Percentiles rank a stretch among this genome's conserved stretches.
phyloP scores from a whole-genome alignment of 2,113 vertebrate species.

The Peromyscus maniculatus region DNA sequence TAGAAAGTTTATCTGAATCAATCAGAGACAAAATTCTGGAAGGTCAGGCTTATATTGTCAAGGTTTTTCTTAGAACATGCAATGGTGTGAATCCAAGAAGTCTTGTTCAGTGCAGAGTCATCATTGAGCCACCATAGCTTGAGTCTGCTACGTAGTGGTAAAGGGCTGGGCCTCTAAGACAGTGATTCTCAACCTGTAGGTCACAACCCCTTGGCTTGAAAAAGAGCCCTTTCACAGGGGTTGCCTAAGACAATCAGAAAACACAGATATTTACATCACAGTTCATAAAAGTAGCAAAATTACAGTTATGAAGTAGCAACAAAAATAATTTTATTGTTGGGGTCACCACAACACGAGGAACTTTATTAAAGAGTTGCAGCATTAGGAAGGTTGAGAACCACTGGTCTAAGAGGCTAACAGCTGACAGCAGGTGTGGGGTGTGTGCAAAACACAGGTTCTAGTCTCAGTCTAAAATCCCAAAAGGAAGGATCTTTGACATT shows the following conservation, averaged over 20 bases:
- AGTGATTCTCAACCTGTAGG: not conserved
- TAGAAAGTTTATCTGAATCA: not conserved
- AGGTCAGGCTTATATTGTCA: conserved; percentile 8
- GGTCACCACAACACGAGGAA: not conserved
- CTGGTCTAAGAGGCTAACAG: not conserved
- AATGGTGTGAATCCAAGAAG: not conserved
- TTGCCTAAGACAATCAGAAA: not conserved
- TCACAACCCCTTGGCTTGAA: not conserved
- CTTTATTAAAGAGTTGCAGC: not conserved
- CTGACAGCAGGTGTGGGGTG: not conserved
- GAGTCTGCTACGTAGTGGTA: not conserved
- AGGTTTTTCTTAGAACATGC: conserved; percentile 23
- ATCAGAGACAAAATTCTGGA: conserved; percentile 32
- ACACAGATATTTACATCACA: not conserved
- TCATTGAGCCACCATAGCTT: not conserved
- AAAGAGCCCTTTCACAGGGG: not conserved
- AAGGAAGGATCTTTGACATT: not conserved
- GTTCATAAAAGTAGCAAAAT: not conserved
- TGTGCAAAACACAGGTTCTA: not conserved
- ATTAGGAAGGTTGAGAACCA: not conserved
- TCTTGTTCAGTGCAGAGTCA: conserved; percentile 5
- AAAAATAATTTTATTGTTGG: not conserved
- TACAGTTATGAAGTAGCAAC: not conserved
- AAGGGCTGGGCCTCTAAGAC: not conserved
- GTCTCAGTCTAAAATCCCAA: not conserved